Base-by-base conservation (phyloP, 2,888 invertebrate genomes). In the Idaea straminata region DNA sequence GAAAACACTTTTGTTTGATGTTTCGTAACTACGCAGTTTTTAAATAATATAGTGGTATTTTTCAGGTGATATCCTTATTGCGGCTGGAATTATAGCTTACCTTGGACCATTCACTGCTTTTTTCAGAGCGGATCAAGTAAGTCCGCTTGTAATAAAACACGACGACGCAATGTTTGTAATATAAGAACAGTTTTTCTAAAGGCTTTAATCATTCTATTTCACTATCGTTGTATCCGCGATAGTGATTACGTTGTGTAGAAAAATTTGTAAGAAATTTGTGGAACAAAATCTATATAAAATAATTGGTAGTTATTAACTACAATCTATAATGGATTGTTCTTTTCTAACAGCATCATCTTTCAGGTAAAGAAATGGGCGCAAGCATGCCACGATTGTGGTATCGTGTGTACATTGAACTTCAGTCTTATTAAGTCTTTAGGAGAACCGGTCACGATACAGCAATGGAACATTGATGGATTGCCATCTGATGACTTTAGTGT, bases 391-490 rank as follows among this genome's bases (percentile, higher is more conserved):
- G 92, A 94, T 5, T 94, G 95, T 65, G 95, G 95, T 0, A 95
- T 99, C 5, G 95, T 96, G 3, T 98, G 97, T 81, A 95, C 96
- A 0, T 81, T 92, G 58, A 89, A 97, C 81, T 99, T 96, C 86
- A 96, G 96, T 72, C 87, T 99, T 69, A 96, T 96, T 63, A 94
- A 94, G 62, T 94, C 96, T 5, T 92, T 99, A 15, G 98, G 98
- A 0, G 97, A 98, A 76, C 95, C 97, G 0, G 97, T 98, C 15
- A 95, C 96, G 71, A 97, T 98, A 65, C 95, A 98, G 79, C 95
- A 96, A 69, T 98, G 98, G 98, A 97, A 97, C 82, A 97, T 98
- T 70, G 96, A 95, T 75, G 98, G 98, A 0, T 85, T 98, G 67
- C 98, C 98, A 0, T 96, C 96, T 0, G 98, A 98, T 81, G 94